Conservation (phyloP, 2,888 invertebrate genomes). For the Athalia cordata region DNA sequence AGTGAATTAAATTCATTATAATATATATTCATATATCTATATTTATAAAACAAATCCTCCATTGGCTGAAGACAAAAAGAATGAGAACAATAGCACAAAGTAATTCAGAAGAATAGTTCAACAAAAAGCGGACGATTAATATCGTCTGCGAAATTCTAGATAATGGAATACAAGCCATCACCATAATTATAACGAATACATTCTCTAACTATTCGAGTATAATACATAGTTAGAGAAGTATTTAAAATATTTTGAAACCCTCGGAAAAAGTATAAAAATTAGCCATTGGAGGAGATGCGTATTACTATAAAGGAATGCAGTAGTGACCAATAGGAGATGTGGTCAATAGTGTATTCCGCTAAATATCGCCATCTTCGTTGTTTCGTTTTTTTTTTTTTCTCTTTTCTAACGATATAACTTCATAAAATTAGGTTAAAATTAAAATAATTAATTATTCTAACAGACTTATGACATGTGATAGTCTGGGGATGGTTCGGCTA, state of each 20-base stretch:
- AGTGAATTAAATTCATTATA: constrained; percentile 67
- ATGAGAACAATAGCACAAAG: constrained; percentile 50
- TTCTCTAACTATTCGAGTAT: constrained; percentile 18
- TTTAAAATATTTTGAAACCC: constrained; percentile 32
- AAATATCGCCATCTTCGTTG: constrained; percentile 24
- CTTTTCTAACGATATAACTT: constrained; percentile 51
- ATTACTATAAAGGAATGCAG: constrained; percentile 62
- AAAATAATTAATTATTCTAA: constrained; percentile 59
- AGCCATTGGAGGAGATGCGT: constrained; percentile 72
- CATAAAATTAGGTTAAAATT: constrained; percentile 57
- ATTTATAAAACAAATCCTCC: constrained; percentile 70
- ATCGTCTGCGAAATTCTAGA: constrained; percentile 50
- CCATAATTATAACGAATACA: constrained; percentile 56
- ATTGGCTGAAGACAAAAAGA: constrained; percentile 67
- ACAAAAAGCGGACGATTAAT: constrained; percentile 36
- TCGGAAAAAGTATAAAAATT: constrained; percentile 50
- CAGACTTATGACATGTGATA: constrained; percentile 75
- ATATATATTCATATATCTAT: constrained; percentile 59
- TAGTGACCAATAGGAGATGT: constrained; percentile 64
- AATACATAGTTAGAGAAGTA: background rate
- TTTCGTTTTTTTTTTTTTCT: background rate
- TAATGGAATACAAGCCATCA: constrained; percentile 68
- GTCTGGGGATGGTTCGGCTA: constrained; percentile 89
- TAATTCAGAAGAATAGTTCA: constrained; percentile 38
- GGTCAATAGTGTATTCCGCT: constrained; percentile 67